Evolutionary conservation across 2,113 vertebrate genomes (phyloP).

Genomic region (Melozone crissalis): DNA sequence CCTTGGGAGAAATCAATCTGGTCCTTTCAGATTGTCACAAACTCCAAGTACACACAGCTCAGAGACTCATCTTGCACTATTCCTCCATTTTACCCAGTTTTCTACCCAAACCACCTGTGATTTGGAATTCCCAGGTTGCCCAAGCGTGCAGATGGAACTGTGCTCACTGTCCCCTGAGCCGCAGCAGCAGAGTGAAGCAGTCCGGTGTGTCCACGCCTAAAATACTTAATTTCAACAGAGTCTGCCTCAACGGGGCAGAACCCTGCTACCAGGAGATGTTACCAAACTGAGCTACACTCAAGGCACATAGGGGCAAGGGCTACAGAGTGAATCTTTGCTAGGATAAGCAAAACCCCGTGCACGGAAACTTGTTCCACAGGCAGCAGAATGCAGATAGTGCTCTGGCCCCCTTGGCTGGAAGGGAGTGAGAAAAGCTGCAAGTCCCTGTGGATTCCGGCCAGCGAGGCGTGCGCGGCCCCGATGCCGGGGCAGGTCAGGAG

Average conservation of each 20-base stretch:
- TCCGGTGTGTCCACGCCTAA: fast-evolving
- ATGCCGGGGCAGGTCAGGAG: background rate
- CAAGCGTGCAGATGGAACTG: fast-evolving
- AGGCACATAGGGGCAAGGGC: fast-evolving
- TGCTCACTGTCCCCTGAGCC: background rate
- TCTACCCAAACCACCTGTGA: background rate
- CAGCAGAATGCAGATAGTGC: fast-evolving
- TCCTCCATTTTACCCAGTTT: fast-evolving
- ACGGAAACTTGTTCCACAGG: fast-evolving
- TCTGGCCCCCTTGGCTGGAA: fast-evolving
- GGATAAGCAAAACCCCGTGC: fast-evolving
- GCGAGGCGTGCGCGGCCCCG: background rate
- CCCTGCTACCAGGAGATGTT: background rate
- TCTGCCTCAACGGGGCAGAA: fast-evolving
- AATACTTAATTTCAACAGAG: background rate
- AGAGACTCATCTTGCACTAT: fast-evolving
- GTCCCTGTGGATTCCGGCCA: background rate
- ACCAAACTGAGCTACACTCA: fast-evolving
- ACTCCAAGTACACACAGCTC: fast-evolving
- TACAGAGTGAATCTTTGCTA: background rate
- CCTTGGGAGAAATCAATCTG: background rate
- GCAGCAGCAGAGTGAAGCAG: background rate
- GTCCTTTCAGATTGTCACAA: background rate
- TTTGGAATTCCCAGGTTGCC: background rate
- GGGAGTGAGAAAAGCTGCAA: too few species aligned